Evolutionary conservation across 2,113 vertebrate species (phyloP), one percentile per base, ranked within the genome.

Genomic region (Cyanoramphus novaezelandiae): DNA sequence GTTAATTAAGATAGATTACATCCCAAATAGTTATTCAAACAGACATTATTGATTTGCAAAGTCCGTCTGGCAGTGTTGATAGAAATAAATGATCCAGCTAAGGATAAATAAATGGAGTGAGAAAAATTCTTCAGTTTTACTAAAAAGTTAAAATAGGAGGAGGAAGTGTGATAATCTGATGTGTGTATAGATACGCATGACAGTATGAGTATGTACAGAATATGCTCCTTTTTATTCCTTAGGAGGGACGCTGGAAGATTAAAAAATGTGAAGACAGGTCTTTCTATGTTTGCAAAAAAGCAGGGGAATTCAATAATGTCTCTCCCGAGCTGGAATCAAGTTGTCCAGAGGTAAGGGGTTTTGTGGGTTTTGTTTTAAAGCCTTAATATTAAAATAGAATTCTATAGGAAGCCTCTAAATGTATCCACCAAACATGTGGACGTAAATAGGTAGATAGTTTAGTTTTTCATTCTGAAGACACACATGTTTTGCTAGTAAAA

Each of bases 201-300:
- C 19, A 92, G 63, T 53, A 65, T 70, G 37, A 4, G 2, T 67
- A 55, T 25, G 8, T 55, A 87, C 10, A 46, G 24, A 64, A 39
- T 53, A 23, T 57, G 31, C 2, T 75, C 27, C 4, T 53, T 77
- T 94, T 77, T 96, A 89, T 84, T 82, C 78, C 27, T 47, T 95
- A 99, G 99, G 97, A 98, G 6, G 99, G 98, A 63, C 96, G 63
- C 65, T 99, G 99, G 99, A 96, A 98, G 93, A 96, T 99, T 86
- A 98, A 93, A 62, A 95, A 97, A 4, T 99, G 99, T 94, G 97
- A 98, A 63, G 98, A 98, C 65, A 97, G 44, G 60, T 95, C 97
- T 88, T 97, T 97, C 39, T 99, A 98, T 35, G 79, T 99, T 84
- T 99, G 99, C 95, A 96, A 98, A 96, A 99, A 91, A 96, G 28